A percentile compares a stretch with the other conserved stretches of the same genome.
phyloP scores from a whole-genome alignment of 2,797 vertebrate genomes.

The Australoheros facetus region DNA sequence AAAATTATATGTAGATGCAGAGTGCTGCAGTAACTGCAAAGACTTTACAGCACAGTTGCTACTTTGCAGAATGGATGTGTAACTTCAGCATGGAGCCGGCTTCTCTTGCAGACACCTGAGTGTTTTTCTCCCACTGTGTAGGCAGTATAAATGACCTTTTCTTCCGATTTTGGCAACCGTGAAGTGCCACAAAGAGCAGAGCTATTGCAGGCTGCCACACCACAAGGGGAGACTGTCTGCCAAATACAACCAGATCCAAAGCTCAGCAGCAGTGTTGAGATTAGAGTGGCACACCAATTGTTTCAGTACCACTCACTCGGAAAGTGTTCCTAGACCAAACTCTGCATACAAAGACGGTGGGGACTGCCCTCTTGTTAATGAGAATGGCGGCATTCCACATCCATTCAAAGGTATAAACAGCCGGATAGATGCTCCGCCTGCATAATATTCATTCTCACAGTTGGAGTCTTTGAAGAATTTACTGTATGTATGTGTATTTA shows the following conservation, averaged over 20 bases:
- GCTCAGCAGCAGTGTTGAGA: constrained; percentile 63
- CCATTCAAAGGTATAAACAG: constrained; percentile 41
- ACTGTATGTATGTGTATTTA: not conserved
- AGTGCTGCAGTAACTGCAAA: constrained; percentile 41
- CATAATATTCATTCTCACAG: constrained; percentile 12
- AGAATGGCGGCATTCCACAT: constrained; percentile 53
- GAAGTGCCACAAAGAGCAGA: constrained; percentile 59
- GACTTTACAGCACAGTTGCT: constrained; percentile 36
- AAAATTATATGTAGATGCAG: constrained; percentile 36
- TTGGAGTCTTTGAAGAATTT: not conserved
- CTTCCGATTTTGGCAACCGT: constrained; percentile 60
- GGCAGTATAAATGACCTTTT: constrained; percentile 70
- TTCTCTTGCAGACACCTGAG: constrained; percentile 59
- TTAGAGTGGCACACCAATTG: constrained; percentile 67
- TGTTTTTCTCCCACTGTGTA: constrained; percentile 46
- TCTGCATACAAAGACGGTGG: constrained; percentile 51
- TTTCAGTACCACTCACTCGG: constrained; percentile 63
- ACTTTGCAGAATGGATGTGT: constrained; percentile 26
- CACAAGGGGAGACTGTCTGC: constrained; percentile 57
- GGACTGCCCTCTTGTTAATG: constrained; percentile 54
- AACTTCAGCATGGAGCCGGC: constrained; percentile 36
- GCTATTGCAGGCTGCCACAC: constrained; percentile 57
- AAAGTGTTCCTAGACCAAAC: constrained; percentile 59
- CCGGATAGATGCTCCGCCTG: constrained; percentile 1
- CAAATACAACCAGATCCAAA: constrained; percentile 64